Evolutionary conservation across 2,888 invertebrate species (phyloP).

Genomic region (Drosophila diplacantha): DNA sequence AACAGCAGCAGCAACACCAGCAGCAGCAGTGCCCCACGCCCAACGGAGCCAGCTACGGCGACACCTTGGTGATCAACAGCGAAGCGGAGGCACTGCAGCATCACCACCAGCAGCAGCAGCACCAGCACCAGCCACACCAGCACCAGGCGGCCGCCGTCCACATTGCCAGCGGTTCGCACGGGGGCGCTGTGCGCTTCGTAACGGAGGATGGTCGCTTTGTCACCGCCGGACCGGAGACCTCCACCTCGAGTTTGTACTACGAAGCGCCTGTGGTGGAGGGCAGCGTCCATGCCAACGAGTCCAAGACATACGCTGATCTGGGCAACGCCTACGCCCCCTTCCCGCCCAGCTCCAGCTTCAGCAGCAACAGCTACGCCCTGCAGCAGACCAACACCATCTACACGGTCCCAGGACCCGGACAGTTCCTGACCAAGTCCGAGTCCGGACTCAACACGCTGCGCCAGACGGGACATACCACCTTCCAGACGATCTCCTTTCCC

Average conservation of each 20-base stretch:
- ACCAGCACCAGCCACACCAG: conserved; percentile 54
- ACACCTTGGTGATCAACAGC: conserved; percentile 68
- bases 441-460: conserved; percentile 74
- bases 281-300: conserved; percentile 68
- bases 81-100: conserved; percentile 63
- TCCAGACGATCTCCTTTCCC: conserved; percentile 66
- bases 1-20: conserved; percentile 46
- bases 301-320: conserved; percentile 76
- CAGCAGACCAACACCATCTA: conserved; percentile 70
- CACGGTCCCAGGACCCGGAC: conserved; percentile 68
- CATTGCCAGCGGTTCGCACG: conserved; percentile 32
- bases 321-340: conserved; percentile 72
- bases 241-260: conserved; percentile 57
- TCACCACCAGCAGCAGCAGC: conserved; percentile 61
- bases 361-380: conserved; percentile 62
- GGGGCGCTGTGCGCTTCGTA: conserved; percentile 49
- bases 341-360: conserved; percentile 61
- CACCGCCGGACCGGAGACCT: conserved; percentile 35
- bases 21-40: conserved; percentile 72
- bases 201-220: conserved; percentile 64
- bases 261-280: conserved; percentile 71
- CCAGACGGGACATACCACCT: conserved; percentile 67
- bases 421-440: conserved; percentile 75
- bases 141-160: conserved; percentile 45
- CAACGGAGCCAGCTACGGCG: conserved; percentile 63